Base-by-base conservation (phyloP, 2,113 vertebrate species). In the Tautogolabrus adspersus region DNA sequence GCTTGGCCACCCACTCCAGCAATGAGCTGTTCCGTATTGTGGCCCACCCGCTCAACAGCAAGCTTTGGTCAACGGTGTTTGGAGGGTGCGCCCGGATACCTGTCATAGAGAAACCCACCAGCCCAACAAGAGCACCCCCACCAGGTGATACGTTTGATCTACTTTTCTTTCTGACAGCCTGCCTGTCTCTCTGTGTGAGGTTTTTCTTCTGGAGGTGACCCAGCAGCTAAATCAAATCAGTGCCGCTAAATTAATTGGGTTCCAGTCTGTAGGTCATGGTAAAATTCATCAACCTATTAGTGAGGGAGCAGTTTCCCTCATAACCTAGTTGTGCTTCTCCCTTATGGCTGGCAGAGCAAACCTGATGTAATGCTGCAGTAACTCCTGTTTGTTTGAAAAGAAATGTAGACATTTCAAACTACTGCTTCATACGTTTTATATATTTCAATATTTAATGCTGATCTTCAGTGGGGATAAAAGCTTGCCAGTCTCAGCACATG, bases 1-100 rank as follows among this genome's bases (percentile, higher is more conserved):
- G 97, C 77, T 92, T 99, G 83, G 97, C 97, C 88, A 99, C 96
- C 55, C 97, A 99, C 95, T 97, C 97, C 70, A 96, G 96, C 92
- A 96, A 96, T 55, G 96, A 98, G 82, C 91, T 99, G 13, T 98
- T 96, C 83, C 96, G 96, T 81, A 96, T 97, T 67, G 91, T 96
- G 77, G 96, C 96, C 67, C 98, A 99, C 89, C 96, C 97, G n/a
- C 95, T 99, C 79, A 96, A 96, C 90, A 93, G 93, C 88, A 96
- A 96, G 88, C 96, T 99, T 87, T 99, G 98, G 98, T 95, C 96
- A 90, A 95, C 96, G 8, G 52, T 99, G 58, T 99, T 99, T 73
- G 98, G 98, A 67, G 98, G 98, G 81, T 97, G 97, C 40, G 96
- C 94, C 9, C 94, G 92, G 30, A 88, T 71, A 0, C 90, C 96